These are phyloP conservation scores for Hymenochirus boettgeri DNA, from an alignment of 2,113 vertebrate genomes.

Conservation along the genomic window DNA sequence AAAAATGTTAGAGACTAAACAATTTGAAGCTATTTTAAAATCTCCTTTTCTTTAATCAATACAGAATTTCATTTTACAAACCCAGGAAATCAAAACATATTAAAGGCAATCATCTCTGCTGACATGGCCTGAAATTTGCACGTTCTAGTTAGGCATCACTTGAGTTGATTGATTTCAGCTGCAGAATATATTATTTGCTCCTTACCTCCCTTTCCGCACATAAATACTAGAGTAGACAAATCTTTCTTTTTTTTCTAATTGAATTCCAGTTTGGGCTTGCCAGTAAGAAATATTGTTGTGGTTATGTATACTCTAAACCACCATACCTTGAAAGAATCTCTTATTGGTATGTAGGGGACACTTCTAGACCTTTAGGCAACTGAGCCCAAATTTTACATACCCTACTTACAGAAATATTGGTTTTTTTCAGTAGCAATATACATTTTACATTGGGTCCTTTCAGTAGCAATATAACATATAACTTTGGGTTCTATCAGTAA, in stretches of 20 bases:
- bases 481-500: no score
- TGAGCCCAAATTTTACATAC: not conserved
- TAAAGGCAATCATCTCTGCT: slow-evolving; percentile 77
- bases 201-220: slow-evolving; percentile 15
- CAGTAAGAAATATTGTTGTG: no score
- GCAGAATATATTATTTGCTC: slow-evolving; percentile 50
- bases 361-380: not conserved
- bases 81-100: slow-evolving; percentile 79
- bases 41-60: slow-evolving; percentile 79
- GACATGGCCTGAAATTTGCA: slow-evolving; percentile 68
- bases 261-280: no score
- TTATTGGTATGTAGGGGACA: not conserved
- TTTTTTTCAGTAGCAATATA: no score
- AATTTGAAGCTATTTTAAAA: slow-evolving; percentile 72
- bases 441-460: no score
- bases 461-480: no score
- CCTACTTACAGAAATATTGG: no score
- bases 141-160: slow-evolving; percentile 72
- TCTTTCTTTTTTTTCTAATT: no score
- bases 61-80: slow-evolving; percentile 77
- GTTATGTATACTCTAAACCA: no score
- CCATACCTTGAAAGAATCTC: not conserved
- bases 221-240: slow-evolving; percentile 43
- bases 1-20: slow-evolving; percentile 77
- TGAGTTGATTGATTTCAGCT: slow-evolving; percentile 69